These are phyloP conservation scores for Gopherus flavomarginatus DNA, from an alignment of 2,113 vertebrate genomes.

Conservation along the genomic window DNA sequence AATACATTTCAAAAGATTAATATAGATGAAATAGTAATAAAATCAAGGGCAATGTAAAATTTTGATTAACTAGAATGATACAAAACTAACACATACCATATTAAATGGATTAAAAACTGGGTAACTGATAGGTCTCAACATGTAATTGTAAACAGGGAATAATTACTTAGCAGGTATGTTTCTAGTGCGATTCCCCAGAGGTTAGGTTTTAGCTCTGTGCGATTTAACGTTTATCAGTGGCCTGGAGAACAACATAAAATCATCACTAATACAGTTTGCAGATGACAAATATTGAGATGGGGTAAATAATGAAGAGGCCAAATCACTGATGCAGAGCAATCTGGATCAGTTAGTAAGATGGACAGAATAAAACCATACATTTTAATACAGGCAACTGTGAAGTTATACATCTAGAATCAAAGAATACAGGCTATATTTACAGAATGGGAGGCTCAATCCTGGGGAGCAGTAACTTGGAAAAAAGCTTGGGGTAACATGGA, in stretches of 20 bases:
- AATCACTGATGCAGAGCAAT: neutral
- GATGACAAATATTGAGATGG: neutral
- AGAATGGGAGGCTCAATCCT: neutral
- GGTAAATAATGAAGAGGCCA: neutral
- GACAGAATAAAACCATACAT: neutral
- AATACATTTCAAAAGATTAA: constrained; percentile 36
- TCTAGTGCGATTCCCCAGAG: neutral
- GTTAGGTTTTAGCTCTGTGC: neutral
- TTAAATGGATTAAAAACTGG: neutral
- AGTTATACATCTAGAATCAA: neutral
- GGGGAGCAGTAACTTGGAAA: neutral
- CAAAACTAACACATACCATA: neutral
- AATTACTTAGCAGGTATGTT: neutral
- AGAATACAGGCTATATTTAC: neutral
- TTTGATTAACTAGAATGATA: neutral
- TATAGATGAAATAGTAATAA: constrained; percentile 50
- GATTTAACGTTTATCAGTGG: neutral
- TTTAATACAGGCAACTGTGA: neutral
- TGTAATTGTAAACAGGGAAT: neutral
- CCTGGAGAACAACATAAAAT: neutral
- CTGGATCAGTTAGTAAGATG: neutral
- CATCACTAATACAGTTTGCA: neutral
- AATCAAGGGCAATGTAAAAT: constrained; percentile 38
- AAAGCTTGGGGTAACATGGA: neutral
- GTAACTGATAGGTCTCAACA: neutral